A percentile compares a stretch with the other conserved stretches of the same genome.
Evolutionary conservation across 53 echinoderm and acorn worm species (phyloP).

Genomic region (Astropecten irregularis): DNA sequence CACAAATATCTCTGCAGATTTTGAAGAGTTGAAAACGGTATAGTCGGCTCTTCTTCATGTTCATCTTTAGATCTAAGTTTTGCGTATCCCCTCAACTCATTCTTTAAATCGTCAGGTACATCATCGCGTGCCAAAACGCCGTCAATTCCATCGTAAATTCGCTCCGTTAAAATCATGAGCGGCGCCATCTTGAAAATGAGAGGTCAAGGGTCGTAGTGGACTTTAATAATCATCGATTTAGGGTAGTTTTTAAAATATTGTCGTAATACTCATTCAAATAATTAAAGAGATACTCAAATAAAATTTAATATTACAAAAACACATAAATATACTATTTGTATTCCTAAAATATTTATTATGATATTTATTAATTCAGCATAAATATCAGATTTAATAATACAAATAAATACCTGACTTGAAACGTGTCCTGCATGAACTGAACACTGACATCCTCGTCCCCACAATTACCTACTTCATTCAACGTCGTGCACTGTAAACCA

Average conservation of each 20-base stretch:
- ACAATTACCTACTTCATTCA: background rate
- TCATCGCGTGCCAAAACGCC: constrained; percentile 23
- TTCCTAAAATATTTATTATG: no score
- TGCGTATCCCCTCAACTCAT: constrained; percentile 35
- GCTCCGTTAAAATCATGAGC: constrained; percentile 29
- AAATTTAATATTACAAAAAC: background rate
- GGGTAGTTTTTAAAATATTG: background rate
- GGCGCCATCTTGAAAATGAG: constrained; percentile 45
- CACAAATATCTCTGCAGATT: constrained; percentile 36
- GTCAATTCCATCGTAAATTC: constrained; percentile 34
- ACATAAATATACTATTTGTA: no score
- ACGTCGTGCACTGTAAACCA: no score
- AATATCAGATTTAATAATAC: no score
- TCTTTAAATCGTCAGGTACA: constrained; percentile 29
- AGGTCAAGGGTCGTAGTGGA: constrained; percentile 14
- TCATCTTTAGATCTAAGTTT: constrained; percentile 24
- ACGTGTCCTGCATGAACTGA: constrained; percentile 16
- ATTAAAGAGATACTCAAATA: background rate
- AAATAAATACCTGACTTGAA: constrained; percentile 23
- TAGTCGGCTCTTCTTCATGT: constrained; percentile 16
- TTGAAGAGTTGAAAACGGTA: constrained; percentile 42
- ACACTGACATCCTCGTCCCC: background rate
- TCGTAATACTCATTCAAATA: background rate
- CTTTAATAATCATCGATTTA: background rate
- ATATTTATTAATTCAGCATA: no score